A percentile compares a stretch with the other conserved stretches of the same genome.
Conservation (phyloP, 2,888 invertebrate genomes). For the Agrotis clavis region DNA sequence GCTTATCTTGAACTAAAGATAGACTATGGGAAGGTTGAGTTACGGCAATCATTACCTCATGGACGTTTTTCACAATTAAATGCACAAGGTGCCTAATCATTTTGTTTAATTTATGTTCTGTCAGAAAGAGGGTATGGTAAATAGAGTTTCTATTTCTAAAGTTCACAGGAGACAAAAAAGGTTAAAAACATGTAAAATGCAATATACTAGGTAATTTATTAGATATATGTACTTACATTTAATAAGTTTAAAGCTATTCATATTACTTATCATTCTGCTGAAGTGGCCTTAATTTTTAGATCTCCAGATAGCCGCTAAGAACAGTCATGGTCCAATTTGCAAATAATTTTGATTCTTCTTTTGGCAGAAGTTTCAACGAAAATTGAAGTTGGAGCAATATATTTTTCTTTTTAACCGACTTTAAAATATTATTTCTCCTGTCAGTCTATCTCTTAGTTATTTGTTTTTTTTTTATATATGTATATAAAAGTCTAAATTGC, state of each 20-base stretch:
- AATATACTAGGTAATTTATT: too few relatives aligned
- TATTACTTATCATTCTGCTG: too few relatives aligned
- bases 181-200: too few relatives aligned
- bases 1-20: conserved; percentile 27
- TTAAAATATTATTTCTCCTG: too few relatives aligned
- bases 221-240: too few relatives aligned
- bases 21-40: conserved; percentile 7
- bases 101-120: background rate
- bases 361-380: background rate
- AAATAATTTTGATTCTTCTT: background rate
- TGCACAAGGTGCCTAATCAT: background rate
- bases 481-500: background rate
- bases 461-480: background rate
- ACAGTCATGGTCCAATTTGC: too few relatives aligned
- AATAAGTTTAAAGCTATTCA: too few relatives aligned
- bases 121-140: background rate
- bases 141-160: background rate
- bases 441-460: background rate
- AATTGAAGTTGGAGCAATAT: background rate
- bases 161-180: background rate
- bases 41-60: conserved; percentile 6
- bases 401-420: too few relatives aligned
- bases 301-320: too few relatives aligned
- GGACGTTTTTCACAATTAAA: background rate
- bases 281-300: too few relatives aligned